Conservation (phyloP, 2,113 vertebrate species). For the Rutilus rutilus region DNA sequence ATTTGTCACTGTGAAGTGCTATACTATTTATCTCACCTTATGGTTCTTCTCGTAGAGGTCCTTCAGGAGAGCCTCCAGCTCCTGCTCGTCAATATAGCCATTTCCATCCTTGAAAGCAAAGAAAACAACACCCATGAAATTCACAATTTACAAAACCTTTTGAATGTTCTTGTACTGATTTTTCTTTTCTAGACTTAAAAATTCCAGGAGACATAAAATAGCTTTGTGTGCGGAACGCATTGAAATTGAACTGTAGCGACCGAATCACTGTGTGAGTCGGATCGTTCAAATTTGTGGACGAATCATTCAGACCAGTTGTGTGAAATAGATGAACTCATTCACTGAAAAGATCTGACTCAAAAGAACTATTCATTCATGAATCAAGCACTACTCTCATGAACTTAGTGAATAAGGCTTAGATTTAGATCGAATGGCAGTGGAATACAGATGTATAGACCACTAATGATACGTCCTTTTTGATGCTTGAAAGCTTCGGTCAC, state of each 20-base stretch:
- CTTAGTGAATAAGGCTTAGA: no score
- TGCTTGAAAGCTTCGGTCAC: no score
- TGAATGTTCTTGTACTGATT: neutral
- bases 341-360: no score
- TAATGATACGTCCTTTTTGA: no score
- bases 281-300: neutral
- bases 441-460: no score
- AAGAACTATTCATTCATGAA: neutral
- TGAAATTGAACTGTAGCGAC: neutral
- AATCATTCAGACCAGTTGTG: neutral
- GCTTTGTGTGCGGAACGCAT: neutral
- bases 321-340: no score
- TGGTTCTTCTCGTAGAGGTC: slow-evolving; percentile 94
- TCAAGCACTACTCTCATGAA: neutral
- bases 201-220: neutral
- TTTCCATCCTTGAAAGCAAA: slow-evolving; percentile 85
- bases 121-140: neutral
- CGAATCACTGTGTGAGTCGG: neutral
- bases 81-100: slow-evolving; percentile 95
- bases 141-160: neutral
- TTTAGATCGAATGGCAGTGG: no score
- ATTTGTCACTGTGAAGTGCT: neutral
- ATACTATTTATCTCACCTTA: slow-evolving; percentile 79
- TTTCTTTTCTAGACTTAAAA: neutral
- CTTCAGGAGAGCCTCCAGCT: slow-evolving; percentile 92